phyloP scores from a whole-genome alignment of 2,797 vertebrate species.

The Enteromius unitaeniatus region DNA sequence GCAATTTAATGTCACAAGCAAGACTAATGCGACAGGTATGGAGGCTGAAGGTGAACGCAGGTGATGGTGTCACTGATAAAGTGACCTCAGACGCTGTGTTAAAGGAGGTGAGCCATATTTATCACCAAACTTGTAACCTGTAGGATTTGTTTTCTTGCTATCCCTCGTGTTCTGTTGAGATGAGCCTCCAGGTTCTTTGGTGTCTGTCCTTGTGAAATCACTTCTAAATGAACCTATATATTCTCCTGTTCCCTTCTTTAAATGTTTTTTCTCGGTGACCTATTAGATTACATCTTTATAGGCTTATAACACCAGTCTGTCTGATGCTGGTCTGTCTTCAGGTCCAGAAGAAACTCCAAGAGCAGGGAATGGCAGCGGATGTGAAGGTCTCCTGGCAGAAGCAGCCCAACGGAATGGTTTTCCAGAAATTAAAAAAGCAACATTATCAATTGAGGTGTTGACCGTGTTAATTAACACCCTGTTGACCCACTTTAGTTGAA shows the following conservation, averaged over 20 bases:
- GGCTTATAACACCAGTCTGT: neutral
- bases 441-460: neutral
- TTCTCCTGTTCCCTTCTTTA: neutral
- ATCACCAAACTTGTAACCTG: neutral
- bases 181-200: neutral
- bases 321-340: slow-evolving; percentile 35
- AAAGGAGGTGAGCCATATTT: neutral
- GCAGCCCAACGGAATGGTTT: slow-evolving; percentile 18
- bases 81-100: neutral
- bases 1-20: neutral
- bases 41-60: neutral
- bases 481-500: neutral
- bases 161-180: neutral
- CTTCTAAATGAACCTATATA: neutral
- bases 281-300: neutral
- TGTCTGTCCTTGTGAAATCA: neutral
- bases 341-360: slow-evolving; percentile 48
- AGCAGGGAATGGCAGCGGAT: slow-evolving; percentile 1
- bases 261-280: neutral
- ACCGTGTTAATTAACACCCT: neutral
- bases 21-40: neutral
- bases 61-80: neutral
- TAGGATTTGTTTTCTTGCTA: neutral
- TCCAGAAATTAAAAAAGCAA: slow-evolving; percentile 35
- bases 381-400: slow-evolving; percentile 52